Base-by-base conservation (phyloP, 2,888 invertebrate species). In the Eupithecia tripunctaria region DNA sequence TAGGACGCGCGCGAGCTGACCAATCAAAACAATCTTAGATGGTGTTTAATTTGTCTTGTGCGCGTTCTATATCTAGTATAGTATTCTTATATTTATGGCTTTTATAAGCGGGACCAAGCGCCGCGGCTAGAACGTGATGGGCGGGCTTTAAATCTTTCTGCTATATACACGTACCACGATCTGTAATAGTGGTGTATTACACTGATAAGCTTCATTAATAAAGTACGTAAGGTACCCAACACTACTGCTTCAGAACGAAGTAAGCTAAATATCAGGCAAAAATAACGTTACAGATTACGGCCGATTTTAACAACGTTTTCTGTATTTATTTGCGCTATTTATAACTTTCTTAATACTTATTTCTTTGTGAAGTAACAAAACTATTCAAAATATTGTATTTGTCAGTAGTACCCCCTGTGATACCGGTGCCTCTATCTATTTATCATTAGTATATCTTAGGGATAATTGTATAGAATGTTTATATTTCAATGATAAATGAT, bases 101-200 rank as follows among this genome's bases (percentile, higher is more conserved):
- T 47, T 56, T 56, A 14, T 25, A 56, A 56, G 56, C 25, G 56
- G 56, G 56, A 56, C 56, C 56, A 56, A 56, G 8, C 51, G 51
- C 51, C 21, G 51, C 56, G 67, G 59, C 63, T 25, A 56, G 64
- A 68, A 73, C 73, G 78, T 76, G 76, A 71, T 75, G 76, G 74
- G 74, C 73, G 73, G 72, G 73, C 78, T 76, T 76, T 66, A 71
- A 60, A 56, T 10, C 41, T 67, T 70, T 62, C 67, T 41, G 32
- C 18, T 60, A 29, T 1, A 51, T 43, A 21, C n/a, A 21, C 10
- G 47, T 51, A 29, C 18, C 1, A 29, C 18, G 21, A 60, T 29
- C 60, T 60, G 29, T 29, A 60, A 18, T 60, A 18, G 60, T 29
- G 59, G 27, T 27, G 27, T 59, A 14, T 15, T 27, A 59, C 6